Conservation (phyloP, 2,113 vertebrate species). For the Centropus unirufus region DNA sequence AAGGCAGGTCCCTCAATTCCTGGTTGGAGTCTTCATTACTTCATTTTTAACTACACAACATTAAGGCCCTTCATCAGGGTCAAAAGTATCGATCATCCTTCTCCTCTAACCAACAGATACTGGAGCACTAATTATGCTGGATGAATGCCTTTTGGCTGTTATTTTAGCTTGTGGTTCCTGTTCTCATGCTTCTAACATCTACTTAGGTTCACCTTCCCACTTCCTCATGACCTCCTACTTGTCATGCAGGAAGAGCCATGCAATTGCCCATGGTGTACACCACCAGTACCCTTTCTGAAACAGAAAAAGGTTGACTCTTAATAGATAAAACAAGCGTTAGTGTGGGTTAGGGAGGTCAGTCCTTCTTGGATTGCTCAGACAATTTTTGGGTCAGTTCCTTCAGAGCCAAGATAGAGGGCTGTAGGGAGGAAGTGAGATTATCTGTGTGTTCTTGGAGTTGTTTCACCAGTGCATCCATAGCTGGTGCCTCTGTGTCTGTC, state of each 20-base stretch:
- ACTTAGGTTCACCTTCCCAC: not conserved
- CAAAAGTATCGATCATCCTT: not conserved
- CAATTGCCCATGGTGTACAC: fast-evolving
- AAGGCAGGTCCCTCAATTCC: no score
- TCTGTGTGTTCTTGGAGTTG: not conserved
- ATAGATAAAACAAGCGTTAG: not conserved
- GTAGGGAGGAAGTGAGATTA: not conserved
- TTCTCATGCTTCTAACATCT: not conserved
- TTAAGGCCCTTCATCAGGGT: not conserved
- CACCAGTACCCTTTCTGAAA: not conserved
- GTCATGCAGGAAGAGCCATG: not conserved
- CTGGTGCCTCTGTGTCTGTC: not conserved
- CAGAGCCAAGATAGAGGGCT: not conserved
- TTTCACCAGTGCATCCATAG: not conserved
- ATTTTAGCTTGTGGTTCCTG: not conserved
- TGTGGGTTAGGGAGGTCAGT: not conserved
- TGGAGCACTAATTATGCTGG: not conserved
- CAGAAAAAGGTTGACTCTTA: not conserved
- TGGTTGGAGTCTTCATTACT: no score
- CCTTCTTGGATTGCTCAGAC: not conserved
- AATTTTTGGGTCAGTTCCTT: not conserved
- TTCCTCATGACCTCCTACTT: not conserved
- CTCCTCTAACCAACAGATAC: not conserved
- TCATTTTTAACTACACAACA: not conserved
- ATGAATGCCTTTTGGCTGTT: not conserved